Evolutionary conservation across 2,113 vertebrate genomes (phyloP), one percentile per base, ranked within the genome.

Genomic region (Odontophorus gujanensis): DNA sequence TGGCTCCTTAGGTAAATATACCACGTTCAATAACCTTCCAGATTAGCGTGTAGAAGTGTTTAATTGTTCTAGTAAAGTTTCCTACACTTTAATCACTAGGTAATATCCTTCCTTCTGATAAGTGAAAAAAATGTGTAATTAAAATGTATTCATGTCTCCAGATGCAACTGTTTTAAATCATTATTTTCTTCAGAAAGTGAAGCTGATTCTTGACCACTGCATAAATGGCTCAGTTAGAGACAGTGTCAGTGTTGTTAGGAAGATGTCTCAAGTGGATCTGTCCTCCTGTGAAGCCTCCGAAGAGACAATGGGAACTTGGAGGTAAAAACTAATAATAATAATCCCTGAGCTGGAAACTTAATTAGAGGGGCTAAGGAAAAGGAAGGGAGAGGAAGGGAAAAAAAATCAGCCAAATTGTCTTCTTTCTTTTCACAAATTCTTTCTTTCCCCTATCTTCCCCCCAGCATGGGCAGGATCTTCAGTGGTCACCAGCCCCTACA

Each of bases 121-220:
- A 73, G 14, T 47, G 50, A 87, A 42, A 74, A 85, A 95, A 71
- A 53, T 28, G 26, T 24, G 22, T 18, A 5, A 78, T 69, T 83
- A 66, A 89, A 80, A 78, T 50, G 6, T 19, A 51, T 58, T 32
- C 5, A 19, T 0, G 0, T 61, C 57, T 88, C 36, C 36, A 18
- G 32, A 42, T 72, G 15, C 17, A 71, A 73, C 69, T 75, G 28
- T 75, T 93, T 84, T 25, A 77, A 80, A 89, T 81, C 74, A 85
- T 67, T 22, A 18, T 28, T 92, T 90, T 89, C 59, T 93, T 66
- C 90, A 99, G 99, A 97, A 96, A 22, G 98, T 99, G 38, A 98
- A 98, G 95, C 96, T 99, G 96, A 95, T 98, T 89, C 97, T 99
- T 95, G 99, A 99, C 93, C 98, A 97, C 91, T 99, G 99, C 8